Evolutionary conservation across 2,113 vertebrate species (phyloP).

Genomic region (Pseudopodoces humilis): DNA sequence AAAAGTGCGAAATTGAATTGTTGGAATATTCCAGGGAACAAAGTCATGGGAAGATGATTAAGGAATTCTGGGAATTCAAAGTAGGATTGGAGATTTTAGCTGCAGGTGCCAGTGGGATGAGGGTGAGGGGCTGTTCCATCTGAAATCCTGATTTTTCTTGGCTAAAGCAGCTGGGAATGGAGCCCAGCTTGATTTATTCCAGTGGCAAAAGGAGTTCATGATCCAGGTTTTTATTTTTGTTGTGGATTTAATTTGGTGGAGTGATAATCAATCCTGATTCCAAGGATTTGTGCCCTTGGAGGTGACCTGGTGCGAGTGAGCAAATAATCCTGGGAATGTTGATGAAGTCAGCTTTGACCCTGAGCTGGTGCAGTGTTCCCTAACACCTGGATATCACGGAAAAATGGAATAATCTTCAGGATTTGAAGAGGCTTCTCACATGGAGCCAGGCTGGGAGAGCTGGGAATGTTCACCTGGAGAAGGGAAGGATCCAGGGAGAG

Average conservation of each 20-base stretch:
- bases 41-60: neutral
- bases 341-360: neutral
- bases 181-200: slow-evolving; percentile 18
- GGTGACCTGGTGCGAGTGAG: neutral
- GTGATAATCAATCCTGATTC: slow-evolving; percentile 24
- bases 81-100: neutral
- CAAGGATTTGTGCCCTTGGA: neutral
- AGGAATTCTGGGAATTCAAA: neutral
- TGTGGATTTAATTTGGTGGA: neutral
- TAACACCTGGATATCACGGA: neutral
- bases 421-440: neutral
- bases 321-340: neutral
- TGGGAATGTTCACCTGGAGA: neutral
- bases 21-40: neutral
- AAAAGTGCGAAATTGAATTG: neutral
- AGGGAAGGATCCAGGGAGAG: neutral
- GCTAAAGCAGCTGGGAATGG: neutral
- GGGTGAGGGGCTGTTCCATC: neutral
- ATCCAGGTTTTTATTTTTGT: neutral
- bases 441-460: neutral
- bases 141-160: neutral
- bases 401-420: neutral
- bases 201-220: neutral
- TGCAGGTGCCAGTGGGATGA: neutral
- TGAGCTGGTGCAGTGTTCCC: neutral